These are phyloP conservation scores for Molothrus ater DNA, from an alignment of 2,797 vertebrate genomes.

Conservation along the genomic window DNA sequence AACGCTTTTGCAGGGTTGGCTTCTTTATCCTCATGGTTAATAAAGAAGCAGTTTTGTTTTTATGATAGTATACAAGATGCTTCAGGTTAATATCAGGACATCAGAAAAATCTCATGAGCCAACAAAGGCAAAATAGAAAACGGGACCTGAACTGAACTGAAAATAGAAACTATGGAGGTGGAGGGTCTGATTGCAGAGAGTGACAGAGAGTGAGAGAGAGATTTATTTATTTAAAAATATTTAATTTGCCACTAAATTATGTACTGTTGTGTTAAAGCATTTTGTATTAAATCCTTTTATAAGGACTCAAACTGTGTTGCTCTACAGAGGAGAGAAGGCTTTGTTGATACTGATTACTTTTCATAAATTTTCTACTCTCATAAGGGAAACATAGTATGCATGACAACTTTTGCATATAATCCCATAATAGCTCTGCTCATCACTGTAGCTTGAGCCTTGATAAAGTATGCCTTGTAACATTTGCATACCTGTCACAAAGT, in stretches of 20 bases:
- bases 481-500: not conserved
- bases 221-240: not conserved
- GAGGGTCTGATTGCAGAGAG: not conserved
- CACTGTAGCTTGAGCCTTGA: not conserved
- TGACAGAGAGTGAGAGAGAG: not conserved
- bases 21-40: not conserved
- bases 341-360: not conserved
- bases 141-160: no score
- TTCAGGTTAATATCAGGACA: not conserved
- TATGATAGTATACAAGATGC: not conserved
- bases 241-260: not conserved
- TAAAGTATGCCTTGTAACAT: not conserved
- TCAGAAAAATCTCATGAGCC: not conserved
- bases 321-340: not conserved
- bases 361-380: not conserved
- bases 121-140: not conserved
- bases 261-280: not conserved
- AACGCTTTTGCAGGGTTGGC: not conserved
- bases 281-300: not conserved
- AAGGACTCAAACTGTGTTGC: not conserved
- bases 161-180: not conserved
- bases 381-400: not conserved
- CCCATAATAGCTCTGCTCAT: not conserved
- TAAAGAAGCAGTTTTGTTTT: not conserved
- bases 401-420: not conserved